These are phyloP conservation scores for Gnathonemus longibarbis DNA, from an alignment of 2,113 vertebrate genomes.

Conservation along the genomic window DNA sequence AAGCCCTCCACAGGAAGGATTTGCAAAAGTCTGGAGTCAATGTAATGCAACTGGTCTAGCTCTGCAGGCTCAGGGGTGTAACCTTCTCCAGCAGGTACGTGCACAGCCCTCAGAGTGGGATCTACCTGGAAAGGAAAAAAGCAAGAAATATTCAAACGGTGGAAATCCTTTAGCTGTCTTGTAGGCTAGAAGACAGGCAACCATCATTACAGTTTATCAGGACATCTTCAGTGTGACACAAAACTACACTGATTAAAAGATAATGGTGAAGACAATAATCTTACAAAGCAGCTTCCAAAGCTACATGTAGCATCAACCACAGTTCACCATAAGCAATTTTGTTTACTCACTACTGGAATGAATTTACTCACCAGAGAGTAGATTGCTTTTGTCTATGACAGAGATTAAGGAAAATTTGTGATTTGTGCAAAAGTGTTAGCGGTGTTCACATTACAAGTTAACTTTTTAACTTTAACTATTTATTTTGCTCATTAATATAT, in stretches of 20 bases:
- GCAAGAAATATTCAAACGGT: background rate
- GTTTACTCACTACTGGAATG: slow-evolving; percentile 8
- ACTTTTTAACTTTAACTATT: background rate
- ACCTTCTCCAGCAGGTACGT: slow-evolving; percentile 56
- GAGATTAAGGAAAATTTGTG: slow-evolving; percentile 12
- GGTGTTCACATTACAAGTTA: background rate
- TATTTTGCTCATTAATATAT: background rate
- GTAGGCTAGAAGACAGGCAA: background rate
- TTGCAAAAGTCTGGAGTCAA: slow-evolving; percentile 68
- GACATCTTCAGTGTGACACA: background rate
- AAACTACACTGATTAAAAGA: background rate
- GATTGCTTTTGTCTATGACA: slow-evolving; percentile 1
- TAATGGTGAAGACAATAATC: background rate
- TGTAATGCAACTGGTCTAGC: slow-evolving; percentile 65
- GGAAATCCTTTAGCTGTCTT: background rate
- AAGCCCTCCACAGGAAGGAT: slow-evolving; percentile 49
- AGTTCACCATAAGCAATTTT: slow-evolving; percentile 1
- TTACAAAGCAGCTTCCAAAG: background rate
- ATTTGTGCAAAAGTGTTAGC: background rate
- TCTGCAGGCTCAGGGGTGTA: slow-evolving; percentile 64
- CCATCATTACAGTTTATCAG: background rate
- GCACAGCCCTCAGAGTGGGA: slow-evolving; percentile 44
- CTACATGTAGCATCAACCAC: background rate
- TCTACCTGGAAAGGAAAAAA: slow-evolving; percentile 50
- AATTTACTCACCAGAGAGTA: background rate